Conservation (phyloP, 2,113 vertebrate species). For the Pluvianellus socialis region DNA sequence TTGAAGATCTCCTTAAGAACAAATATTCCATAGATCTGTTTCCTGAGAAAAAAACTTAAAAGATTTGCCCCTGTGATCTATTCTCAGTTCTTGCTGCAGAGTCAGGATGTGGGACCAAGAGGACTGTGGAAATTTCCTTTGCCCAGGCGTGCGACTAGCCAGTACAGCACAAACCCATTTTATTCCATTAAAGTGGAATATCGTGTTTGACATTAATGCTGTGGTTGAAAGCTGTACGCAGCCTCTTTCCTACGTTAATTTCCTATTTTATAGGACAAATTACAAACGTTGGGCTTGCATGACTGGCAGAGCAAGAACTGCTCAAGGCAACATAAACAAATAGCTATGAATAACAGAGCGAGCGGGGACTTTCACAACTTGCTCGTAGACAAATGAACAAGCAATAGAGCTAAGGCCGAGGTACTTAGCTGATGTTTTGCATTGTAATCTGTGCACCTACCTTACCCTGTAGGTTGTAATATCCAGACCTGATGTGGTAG, state of each 20-base stretch:
- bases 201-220: background rate
- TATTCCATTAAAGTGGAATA: background rate
- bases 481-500: background rate
- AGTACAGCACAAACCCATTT: background rate
- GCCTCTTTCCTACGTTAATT: background rate
- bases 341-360: background rate
- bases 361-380: background rate
- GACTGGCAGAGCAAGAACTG: conserved; percentile 27
- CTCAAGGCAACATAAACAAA: conserved; percentile 48
- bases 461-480: background rate
- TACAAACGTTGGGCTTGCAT: conserved; percentile 32
- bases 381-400: background rate
- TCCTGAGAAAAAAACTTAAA: background rate
- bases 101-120: background rate
- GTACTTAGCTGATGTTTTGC: background rate
- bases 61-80: background rate
- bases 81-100: background rate
- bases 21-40: background rate
- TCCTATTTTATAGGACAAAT: conserved; percentile 33
- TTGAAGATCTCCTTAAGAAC: background rate
- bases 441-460: background rate
- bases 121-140: conserved; percentile 31
- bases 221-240: background rate
- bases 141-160: background rate
- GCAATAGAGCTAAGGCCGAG: background rate